These are phyloP conservation scores for Plodia interpunctella DNA, from an alignment of 1,140 invertebrate species.

Conservation along the genomic window DNA sequence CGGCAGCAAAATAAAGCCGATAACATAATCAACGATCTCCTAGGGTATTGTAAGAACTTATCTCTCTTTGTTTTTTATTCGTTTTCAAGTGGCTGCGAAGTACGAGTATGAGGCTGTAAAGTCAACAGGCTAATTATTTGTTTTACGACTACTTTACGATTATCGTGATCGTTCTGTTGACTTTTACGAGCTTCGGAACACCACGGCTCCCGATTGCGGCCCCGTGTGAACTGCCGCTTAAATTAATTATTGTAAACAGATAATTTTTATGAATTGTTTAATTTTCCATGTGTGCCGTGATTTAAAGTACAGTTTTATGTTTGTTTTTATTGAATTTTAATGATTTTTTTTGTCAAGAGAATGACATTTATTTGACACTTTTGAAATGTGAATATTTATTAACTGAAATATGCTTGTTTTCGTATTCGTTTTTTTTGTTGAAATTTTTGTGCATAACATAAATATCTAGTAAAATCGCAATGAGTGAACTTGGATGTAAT, in stretches of 20 bases:
- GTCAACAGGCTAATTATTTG: constrained; percentile 58
- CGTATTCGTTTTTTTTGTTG: too few species aligned
- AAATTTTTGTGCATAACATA: too few species aligned
- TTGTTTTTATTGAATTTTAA: background rate
- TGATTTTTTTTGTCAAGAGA: background rate
- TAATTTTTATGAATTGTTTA: constrained; percentile 23
- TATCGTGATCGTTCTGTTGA: constrained; percentile 60
- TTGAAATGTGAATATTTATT: too few species aligned
- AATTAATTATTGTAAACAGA: constrained; percentile 64
- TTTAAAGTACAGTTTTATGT: background rate
- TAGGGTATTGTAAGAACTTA: constrained; percentile 8
- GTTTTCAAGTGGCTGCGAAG: constrained; percentile 2
- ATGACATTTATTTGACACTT: background rate
- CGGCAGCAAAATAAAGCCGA: too few species aligned
- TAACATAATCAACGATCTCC: background rate
- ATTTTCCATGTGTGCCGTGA: background rate
- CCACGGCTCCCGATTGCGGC: constrained; percentile 55
- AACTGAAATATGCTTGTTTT: background rate
- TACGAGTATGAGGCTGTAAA: constrained; percentile 12
- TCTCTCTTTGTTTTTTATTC: constrained; percentile 5
- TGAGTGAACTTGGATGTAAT: too few species aligned
- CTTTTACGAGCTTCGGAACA: constrained; percentile 68
- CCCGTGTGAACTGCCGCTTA: constrained; percentile 42
- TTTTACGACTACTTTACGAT: constrained; percentile 71
- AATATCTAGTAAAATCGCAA: too few species aligned